Evolutionary conservation across 2,888 invertebrate species (phyloP), one percentile per base, ranked within the genome.

Genomic region (Lithophane ornitopus): DNA sequence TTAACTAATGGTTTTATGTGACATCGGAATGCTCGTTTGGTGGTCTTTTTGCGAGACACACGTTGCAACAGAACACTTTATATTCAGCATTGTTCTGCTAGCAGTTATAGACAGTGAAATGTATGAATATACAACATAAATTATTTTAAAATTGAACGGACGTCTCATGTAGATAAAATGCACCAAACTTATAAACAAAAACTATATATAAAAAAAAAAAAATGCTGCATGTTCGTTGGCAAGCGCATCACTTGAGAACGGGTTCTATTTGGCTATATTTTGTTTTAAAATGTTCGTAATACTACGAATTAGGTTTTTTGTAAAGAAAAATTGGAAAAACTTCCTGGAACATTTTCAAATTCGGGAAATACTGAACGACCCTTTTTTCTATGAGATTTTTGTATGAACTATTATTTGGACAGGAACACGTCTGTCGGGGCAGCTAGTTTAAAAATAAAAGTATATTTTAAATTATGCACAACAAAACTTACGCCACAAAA

Each of bases 61-160:
- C 8, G 22, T 71, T 68, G 54, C 63, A 41, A 49, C 2, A 78
- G 54, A 34, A 34, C 54, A 63, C 14, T 78, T 63, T 54, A 70
- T 7, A 80, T 68, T 82, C 71, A 68, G 28, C 26, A 82, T 83
- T 80, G 71, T 80, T 59, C 54, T 66, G 19, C 7, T 28, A 6
- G 39, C 19, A 26, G 67, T 59, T 80, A n/a, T 54, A 65, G 54
- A 59, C 81, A 66, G 22, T 61, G n/a, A 75, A 49, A 19, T 41
- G 34, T 54, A 59, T 65, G 76, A 34, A 67, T 75, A 67, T 49
- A 54, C 61, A 66, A 66, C 41, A 26, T 19, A 34, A 28, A 52
- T 41, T 28, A 75, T 46, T 56, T 58, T n/a, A 14, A 63, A 49
- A 65, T 65, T 39, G n/a, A 26, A 41, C 49, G 28, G 12, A 67